Percentiles rank a stretch among this genome's conserved stretches.
Conservation (phyloP, 2,888 invertebrate genomes). For the Tenthredo livida region DNA sequence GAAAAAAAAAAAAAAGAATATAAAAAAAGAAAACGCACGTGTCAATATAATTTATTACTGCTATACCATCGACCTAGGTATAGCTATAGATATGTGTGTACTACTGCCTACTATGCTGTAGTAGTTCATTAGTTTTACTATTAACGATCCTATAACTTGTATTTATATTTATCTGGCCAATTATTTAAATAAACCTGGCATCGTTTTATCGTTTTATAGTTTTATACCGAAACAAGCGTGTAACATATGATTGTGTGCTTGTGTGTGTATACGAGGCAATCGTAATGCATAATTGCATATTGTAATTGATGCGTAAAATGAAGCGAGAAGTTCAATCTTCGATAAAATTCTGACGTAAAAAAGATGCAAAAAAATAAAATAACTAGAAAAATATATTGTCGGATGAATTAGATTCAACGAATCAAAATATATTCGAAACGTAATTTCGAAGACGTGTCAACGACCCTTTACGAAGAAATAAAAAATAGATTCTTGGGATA, state of each 20-base stretch:
- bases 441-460: not conserved
- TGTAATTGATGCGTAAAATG: too few relatives aligned
- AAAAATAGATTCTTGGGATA: too few relatives aligned
- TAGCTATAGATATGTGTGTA: not conserved
- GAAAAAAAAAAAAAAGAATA: too few relatives aligned
- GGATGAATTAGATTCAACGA: too few relatives aligned
- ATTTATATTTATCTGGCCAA: slow-evolving; percentile 28
- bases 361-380: not conserved
- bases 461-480: not conserved
- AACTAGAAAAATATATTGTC: not conserved
- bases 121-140: slow-evolving; percentile 17
- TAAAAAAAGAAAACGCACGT: not conserved
- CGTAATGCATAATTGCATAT: not conserved
- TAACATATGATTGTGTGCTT: not conserved
- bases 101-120: not conserved
- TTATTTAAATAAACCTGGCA: slow-evolving; percentile 43
- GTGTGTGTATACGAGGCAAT: not conserved
- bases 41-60: not conserved
- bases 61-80: not conserved
- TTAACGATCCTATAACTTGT: not conserved
- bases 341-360: too few relatives aligned
- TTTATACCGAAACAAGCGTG: not conserved
- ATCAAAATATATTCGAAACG: not conserved
- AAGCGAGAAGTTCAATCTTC: too few relatives aligned
- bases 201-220: slow-evolving; percentile 7